A percentile compares a stretch with the other conserved stretches of the same genome.
These are phyloP conservation scores for Enteromius unitaeniatus DNA, from an alignment of 2,797 vertebrate species.

Conservation along the genomic window DNA sequence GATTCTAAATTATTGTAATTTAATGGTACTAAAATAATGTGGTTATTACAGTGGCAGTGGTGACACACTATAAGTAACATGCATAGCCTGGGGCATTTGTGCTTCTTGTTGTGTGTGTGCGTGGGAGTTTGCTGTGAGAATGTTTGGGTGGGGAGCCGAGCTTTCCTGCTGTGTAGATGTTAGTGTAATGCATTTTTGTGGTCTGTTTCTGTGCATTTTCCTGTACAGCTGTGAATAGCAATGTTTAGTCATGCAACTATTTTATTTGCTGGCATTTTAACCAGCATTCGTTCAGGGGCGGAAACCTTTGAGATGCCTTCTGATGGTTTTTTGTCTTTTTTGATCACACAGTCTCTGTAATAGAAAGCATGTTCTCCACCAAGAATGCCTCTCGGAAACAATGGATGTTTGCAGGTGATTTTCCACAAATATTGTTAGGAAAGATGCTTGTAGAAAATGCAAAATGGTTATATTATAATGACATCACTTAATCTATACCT, in stretches of 20 bases:
- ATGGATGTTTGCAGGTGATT: conserved; percentile 50
- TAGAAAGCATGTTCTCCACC: not conserved
- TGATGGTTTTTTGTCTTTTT: not conserved
- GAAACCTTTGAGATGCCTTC: not conserved
- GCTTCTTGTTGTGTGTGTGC: too few species aligned
- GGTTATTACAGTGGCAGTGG: not conserved
- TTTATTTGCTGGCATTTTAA: not conserved
- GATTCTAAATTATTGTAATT: not conserved
- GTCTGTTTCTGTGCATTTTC: conserved; percentile 45
- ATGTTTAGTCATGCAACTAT: not conserved
- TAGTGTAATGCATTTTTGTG: conserved; percentile 45
- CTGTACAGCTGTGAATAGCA: conserved; percentile 36
- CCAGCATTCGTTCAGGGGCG: not conserved
- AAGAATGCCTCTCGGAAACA: not conserved
- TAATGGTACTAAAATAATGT: not conserved
- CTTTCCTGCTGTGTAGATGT: not conserved
- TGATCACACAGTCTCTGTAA: not conserved
- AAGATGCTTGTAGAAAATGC: not conserved
- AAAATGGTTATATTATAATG: not conserved
- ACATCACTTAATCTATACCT: not conserved
- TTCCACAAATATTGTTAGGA: not conserved
- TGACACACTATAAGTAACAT: too few species aligned
- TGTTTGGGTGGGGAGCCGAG: not conserved
- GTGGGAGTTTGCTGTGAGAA: not conserved
- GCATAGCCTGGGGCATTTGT: not conserved